Conservation (phyloP, 30 jellyfish, hydroid and myxozoan species). For the Kudoa iwatai region DNA sequence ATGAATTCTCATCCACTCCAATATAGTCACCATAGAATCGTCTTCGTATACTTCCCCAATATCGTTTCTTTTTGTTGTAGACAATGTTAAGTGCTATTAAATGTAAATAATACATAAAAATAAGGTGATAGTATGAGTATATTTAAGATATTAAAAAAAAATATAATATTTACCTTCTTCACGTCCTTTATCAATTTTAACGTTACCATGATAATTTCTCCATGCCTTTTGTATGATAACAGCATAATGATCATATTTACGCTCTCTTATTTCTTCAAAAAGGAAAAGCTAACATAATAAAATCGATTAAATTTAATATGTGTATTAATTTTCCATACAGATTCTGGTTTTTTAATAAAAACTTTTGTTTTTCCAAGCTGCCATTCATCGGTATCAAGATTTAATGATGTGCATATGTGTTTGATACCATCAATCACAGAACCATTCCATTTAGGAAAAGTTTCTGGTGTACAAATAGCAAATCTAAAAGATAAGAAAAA, state of each 20-base stretch:
- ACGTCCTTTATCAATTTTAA: not conserved
- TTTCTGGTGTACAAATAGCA: conserved; percentile 40
- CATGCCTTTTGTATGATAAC: conserved; percentile 43
- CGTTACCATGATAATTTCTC: conserved; percentile 2
- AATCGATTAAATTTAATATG: not conserved
- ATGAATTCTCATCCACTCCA: conserved; percentile 57
- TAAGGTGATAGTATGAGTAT: too few species aligned
- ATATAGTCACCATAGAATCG: conserved; percentile 72
- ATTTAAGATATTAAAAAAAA: too few species aligned
- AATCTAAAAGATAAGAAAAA: conserved; percentile 5
- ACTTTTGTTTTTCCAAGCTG: conserved; percentile 71
- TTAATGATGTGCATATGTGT: conserved; percentile 38
- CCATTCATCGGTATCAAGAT: conserved; percentile 90
- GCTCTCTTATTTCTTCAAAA: conserved; percentile 53
- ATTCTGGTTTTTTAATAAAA: conserved; percentile 66
- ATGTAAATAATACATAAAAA: not conserved
- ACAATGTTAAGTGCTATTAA: conserved; percentile 29
- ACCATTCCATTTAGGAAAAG: conserved; percentile 69
- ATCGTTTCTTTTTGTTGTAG: conserved; percentile 31
- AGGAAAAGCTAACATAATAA: conserved; percentile 19
- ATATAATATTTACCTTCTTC: too few species aligned
- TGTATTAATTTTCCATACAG: conserved; percentile 11
- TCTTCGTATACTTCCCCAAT: conserved; percentile 55
- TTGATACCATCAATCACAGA: conserved; percentile 26
- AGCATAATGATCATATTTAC: conserved; percentile 64